Percentiles rank a stretch among this genome's conserved stretches.
Evolutionary conservation across 2,113 vertebrate genomes (phyloP).

Genomic region (Erpornis zantholeuca): DNA sequence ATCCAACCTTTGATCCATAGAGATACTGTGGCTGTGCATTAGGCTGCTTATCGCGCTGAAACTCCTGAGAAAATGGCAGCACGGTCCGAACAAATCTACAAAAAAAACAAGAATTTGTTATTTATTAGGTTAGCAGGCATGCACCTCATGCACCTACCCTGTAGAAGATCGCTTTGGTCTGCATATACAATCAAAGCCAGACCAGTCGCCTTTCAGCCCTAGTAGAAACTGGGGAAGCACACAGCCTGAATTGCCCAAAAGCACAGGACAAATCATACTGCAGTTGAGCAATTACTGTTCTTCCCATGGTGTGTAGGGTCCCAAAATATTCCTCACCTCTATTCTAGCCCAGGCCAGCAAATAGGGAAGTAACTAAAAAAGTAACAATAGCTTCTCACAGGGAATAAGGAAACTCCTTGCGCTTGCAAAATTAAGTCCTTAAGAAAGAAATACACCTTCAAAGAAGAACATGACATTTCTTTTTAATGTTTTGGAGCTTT

Average conservation of each 20-base stretch:
- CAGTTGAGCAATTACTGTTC: not conserved
- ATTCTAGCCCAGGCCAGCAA: not conserved
- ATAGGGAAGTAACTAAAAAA: not conserved
- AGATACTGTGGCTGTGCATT: conserved; percentile 89
- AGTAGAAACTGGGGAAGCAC: not conserved
- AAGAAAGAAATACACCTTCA: not conserved
- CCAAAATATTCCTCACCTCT: not conserved
- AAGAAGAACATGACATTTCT: not conserved
- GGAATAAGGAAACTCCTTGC: not conserved
- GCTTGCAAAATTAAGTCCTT: not conserved
- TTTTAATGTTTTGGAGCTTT: not conserved
- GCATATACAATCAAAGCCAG: not conserved
- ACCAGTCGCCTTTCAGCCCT: not conserved
- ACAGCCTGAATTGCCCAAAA: not conserved
- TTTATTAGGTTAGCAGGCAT: not conserved
- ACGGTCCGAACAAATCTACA: conserved; percentile 87
- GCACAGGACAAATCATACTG: not conserved
- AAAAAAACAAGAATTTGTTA: not conserved
- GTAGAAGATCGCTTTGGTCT: not conserved
- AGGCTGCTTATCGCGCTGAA: conserved; percentile 89
- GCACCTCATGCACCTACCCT: not conserved
- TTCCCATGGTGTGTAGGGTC: not conserved
- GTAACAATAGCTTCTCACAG: not conserved
- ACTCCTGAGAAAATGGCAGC: conserved; percentile 87
- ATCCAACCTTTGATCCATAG: conserved; percentile 84